phyloP scores from a whole-genome alignment of 2,888 invertebrate genomes.

The Macrophya alboannulata region DNA sequence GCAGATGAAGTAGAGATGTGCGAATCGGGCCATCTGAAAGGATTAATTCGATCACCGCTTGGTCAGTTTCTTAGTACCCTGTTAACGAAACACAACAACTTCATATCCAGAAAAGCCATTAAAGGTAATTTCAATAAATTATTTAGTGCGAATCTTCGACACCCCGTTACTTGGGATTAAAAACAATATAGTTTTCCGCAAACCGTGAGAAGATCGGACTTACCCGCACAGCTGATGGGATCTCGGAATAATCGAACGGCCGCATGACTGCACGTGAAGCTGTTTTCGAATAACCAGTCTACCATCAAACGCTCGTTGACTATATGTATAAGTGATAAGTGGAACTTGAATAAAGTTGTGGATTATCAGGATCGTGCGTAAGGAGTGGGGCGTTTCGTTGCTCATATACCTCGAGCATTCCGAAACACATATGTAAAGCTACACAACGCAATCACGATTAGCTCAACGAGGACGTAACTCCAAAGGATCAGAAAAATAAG shows the following conservation, averaged over 20 bases:
- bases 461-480: no score
- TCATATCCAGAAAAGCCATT: no score
- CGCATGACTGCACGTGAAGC: slow-evolving; percentile 88
- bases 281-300: slow-evolving; percentile 83
- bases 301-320: slow-evolving; percentile 83
- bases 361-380: slow-evolving; percentile 89
- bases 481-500: no score
- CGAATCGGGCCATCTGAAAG: slow-evolving; percentile 78
- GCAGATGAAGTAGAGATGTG: slow-evolving; percentile 87
- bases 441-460: slow-evolving; percentile 84
- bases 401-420: slow-evolving; percentile 95
- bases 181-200: no score
- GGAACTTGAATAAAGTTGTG: slow-evolving; percentile 95
- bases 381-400: slow-evolving; percentile 90
- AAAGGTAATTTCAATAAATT: no score
- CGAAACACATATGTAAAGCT: slow-evolving; percentile 87
- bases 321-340: slow-evolving; percentile 89
- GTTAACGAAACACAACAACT: background rate
- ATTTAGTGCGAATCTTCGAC: no score
- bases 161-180: no score
- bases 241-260: slow-evolving; percentile 83
- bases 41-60: background rate
- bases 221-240: slow-evolving; percentile 85
- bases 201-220: slow-evolving; percentile 68
- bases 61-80: background rate